Base-by-base conservation (phyloP, 1,140 invertebrate species). In the Dinoponera quadriceps region DNA sequence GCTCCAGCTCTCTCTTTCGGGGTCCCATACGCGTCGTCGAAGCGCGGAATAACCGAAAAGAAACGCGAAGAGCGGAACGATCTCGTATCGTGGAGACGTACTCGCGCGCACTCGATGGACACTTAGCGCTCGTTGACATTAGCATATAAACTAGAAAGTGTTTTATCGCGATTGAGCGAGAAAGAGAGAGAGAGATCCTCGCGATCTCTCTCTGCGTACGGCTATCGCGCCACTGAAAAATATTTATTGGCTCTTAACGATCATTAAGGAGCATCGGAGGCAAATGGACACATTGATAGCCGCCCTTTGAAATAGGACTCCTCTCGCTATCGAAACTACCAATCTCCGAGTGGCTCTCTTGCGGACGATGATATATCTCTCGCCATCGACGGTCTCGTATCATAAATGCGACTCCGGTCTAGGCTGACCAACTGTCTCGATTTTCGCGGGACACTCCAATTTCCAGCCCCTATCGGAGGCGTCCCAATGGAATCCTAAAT, bases 171-270 rank as follows among this genome's bases (percentile, higher is more conserved):
- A 25, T 57, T 51, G 11, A 22, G 18, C 25, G 5, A 44, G 9
- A 44, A 9, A 44, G 38, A 44, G 38, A 44, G 9, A 44, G 68
- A 85, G 63, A 60, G 18, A 25, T 54, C 38, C 55, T 55, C 59
- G 57, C 11, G 65, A 48, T 27, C 55, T 16, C 29, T 3, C 55
- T n/a, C n/a, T n/a, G n/a, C 29, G 22, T 38, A 69, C 29, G 33
- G 25, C 20, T 55, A 16, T 51, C 55, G 65, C 33, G 51, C 18
- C 1, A 63, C 54, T 48, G 13, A 65, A 75, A 84, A 83, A 87
- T 90, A 90, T 88, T 90, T 90, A 89, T 91, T 75, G 82, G 62
- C 77, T 48, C 78, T 89, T 89, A 86, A 90, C 83, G 69, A 88
- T 90, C 84, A 75, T 90, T 89, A 90, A 80, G 80, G 71, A 80